Evolutionary conservation across 2,113 vertebrate genomes (phyloP).

Genomic region (Myxocyprinus asiaticus): DNA sequence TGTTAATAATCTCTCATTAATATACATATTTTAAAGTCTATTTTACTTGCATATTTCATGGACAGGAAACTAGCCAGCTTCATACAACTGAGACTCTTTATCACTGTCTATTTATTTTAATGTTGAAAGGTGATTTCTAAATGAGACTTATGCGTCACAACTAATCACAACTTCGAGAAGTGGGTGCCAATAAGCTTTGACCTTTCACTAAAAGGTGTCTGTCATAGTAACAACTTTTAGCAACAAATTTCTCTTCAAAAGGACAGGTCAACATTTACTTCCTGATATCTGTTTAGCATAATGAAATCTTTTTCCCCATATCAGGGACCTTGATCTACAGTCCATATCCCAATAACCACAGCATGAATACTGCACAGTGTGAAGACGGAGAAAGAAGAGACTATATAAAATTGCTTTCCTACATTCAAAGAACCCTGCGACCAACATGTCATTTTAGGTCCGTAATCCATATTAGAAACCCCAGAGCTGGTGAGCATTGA

Average conservation of each 20-base stretch:
- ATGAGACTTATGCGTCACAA: too few relatives aligned
- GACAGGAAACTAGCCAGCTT: too few relatives aligned
- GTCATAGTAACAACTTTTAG: background rate
- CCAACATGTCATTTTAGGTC: conserved; percentile 1
- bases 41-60: too few relatives aligned
- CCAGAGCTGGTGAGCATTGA: conserved; percentile 19
- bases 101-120: background rate
- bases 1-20: too few relatives aligned
- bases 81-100: too few relatives aligned
- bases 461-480: conserved; percentile 39
- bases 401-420: conserved; percentile 4
- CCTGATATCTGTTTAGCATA: background rate
- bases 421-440: background rate
- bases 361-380: conserved; percentile 26
- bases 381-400: background rate
- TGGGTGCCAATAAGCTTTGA: background rate
- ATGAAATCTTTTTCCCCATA: conserved; percentile 5
- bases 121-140: background rate
- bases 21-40: too few relatives aligned
- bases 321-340: conserved; percentile 22
- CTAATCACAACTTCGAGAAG: background rate
- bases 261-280: background rate
- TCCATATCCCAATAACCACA: conserved; percentile 30
- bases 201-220: conserved; percentile 4
- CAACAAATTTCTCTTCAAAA: conserved; percentile 13